Conservation (phyloP, 2,888 invertebrate genomes). For the Acrobasis consociella region DNA sequence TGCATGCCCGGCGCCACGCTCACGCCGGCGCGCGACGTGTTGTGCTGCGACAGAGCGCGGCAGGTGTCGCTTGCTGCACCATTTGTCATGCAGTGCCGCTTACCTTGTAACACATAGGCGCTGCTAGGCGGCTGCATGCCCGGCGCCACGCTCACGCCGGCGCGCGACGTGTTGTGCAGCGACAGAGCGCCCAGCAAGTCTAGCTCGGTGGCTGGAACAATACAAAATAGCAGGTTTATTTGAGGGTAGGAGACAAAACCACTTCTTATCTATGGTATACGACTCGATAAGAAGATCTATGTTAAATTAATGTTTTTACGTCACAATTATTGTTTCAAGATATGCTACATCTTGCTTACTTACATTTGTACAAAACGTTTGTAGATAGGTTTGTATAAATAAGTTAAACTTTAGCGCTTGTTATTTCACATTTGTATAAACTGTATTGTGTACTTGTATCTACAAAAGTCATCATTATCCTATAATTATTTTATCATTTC, state of each 20-base stretch:
- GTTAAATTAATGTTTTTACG: too few relatives aligned
- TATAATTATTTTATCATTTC: background rate
- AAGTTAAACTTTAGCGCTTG: too few relatives aligned
- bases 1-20: slow-evolving; percentile 86
- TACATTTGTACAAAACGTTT: too few relatives aligned
- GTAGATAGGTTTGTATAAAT: too few relatives aligned
- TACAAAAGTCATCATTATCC: background rate
- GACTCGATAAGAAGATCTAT: too few relatives aligned
- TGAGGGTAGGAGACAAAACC: too few relatives aligned
- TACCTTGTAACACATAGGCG: slow-evolving; percentile 89
- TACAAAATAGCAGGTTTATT: slow-evolving; percentile 24
- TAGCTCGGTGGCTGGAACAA: slow-evolving; percentile 86
- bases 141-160: slow-evolving; percentile 86
- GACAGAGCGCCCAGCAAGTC: slow-evolving; percentile 91
- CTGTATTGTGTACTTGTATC: too few relatives aligned
- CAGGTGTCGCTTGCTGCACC: slow-evolving; percentile 68
- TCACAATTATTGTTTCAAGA: too few relatives aligned
- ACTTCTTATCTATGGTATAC: too few relatives aligned
- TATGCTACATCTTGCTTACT: too few relatives aligned
- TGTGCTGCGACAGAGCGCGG: slow-evolving; percentile 90
- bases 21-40: slow-evolving; percentile 88
- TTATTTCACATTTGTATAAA: too few relatives aligned
- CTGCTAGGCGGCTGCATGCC: slow-evolving; percentile 87
- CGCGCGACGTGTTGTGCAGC: slow-evolving; percentile 88
- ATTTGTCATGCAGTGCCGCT: slow-evolving; percentile 1